Base-by-base conservation (phyloP, 2,888 invertebrate species). In the Cryptophagus acutangulus region DNA sequence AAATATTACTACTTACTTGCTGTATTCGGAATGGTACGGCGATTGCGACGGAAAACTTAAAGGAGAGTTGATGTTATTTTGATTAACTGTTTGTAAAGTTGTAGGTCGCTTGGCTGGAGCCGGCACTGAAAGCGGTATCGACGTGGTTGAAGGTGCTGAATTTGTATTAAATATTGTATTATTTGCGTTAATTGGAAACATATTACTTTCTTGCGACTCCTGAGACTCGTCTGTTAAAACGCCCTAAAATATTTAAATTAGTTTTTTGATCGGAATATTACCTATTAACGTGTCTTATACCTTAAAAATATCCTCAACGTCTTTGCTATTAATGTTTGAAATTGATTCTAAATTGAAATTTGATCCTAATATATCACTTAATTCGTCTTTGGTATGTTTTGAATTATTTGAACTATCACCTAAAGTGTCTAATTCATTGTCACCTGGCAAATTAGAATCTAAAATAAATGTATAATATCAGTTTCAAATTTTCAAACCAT, bases 221-320 rank as follows among this genome's bases (percentile, higher is more conserved):
- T 85, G 78, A 6, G 83, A 82, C 63, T 87, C 86, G 60, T 87
- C 86, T n/a, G 85, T 87, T 40, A 87, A 76, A 43, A 91, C 89
- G 30, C 86, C 89, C 71, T 68, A 39, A 30, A 58, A 52, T 15
- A 33, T 17, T 40, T 15, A 31, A 9, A 36, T 13, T 10, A 9
- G 16, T 33, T 15, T n/a, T n/a, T n/a, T n/a, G n/a, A n/a, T n/a
- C n/a, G n/a, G n/a, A n/a, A n/a, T n/a, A n/a, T n/a, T n/a, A n/a
- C n/a, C n/a, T n/a, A n/a, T n/a, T n/a, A 20, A 34, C 15, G 8
- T 12, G 18, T 28, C 48, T n/a, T n/a, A n/a, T 58, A 67, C 69
- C 63, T 91, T 90, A 69, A 93, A 89, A 60, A 92, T 85, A 67
- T 91, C 91, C 61, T 92, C 91, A 1, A 92, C 89, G 56, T 91